Conservation (phyloP, 2,113 vertebrate species). For the Eurystomus gularis region DNA sequence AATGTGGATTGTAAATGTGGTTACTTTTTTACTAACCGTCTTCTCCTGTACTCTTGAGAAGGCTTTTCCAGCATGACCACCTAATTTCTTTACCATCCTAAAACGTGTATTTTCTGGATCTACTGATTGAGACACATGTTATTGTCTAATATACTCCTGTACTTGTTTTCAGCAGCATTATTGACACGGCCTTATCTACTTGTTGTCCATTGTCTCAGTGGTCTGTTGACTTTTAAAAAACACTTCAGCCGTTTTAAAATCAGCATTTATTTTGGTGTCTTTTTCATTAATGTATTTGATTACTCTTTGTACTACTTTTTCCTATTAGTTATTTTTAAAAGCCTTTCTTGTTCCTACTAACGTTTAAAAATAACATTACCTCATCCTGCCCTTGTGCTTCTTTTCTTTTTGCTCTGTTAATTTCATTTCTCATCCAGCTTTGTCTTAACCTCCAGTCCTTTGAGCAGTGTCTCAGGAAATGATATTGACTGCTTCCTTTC, state of each 20-base stretch:
- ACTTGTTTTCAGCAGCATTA: slow-evolving; percentile 16
- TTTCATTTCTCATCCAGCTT: slow-evolving; percentile 6
- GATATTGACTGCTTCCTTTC: slow-evolving; percentile 7
- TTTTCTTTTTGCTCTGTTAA: slow-evolving; percentile 22
- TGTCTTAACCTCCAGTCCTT: slow-evolving; percentile 18
- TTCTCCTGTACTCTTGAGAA: background rate
- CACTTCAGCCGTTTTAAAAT: background rate
- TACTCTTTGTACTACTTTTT: background rate
- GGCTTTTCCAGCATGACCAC: background rate
- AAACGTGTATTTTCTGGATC: background rate
- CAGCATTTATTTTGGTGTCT: background rate
- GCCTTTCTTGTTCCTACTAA: background rate
- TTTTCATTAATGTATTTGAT: background rate
- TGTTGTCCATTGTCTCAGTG: background rate
- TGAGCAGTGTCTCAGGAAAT: slow-evolving; percentile 22
- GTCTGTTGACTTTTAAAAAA: background rate
- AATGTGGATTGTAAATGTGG: background rate
- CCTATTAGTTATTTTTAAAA: background rate
- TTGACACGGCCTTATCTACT: background rate
- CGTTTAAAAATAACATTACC: background rate
- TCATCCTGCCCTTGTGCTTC: background rate
- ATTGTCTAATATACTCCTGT: background rate
- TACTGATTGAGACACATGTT: background rate
- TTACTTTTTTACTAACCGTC: background rate
- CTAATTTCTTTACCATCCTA: background rate